Percentiles rank a stretch among this genome's conserved stretches.
Conservation (phyloP, 2,113 vertebrate species). For the Indicator indicator region DNA sequence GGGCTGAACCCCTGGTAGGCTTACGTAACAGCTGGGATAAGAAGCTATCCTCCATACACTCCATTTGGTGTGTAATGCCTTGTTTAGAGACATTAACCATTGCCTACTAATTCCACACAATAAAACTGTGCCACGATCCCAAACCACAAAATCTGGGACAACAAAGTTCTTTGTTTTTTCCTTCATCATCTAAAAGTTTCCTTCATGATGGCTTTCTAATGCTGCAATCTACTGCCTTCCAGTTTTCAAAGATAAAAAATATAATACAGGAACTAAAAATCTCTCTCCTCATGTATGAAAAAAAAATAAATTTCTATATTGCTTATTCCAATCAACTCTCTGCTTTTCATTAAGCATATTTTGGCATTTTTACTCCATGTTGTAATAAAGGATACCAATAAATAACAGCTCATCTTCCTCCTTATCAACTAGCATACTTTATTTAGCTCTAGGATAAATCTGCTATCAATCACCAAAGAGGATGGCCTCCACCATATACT, state of each 20-base stretch:
- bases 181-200: neutral
- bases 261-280: conserved; percentile 9
- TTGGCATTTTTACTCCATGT: too few relatives aligned
- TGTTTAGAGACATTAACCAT: neutral
- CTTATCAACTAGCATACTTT: too few relatives aligned
- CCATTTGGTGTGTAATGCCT: too few relatives aligned
- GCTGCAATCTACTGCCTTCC: neutral
- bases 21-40: too few relatives aligned
- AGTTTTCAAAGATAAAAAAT: neutral
- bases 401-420: too few relatives aligned
- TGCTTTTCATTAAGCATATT: neutral
- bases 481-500: too few relatives aligned
- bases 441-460: too few relatives aligned
- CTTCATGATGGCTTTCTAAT: neutral
- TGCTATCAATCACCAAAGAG: too few relatives aligned
- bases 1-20: too few relatives aligned
- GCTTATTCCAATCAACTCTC: neutral
- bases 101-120: neutral
- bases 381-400: too few relatives aligned
- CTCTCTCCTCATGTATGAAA: neutral
- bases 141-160: neutral
- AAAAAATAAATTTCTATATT: conserved; percentile 11
- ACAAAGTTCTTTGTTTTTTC: neutral
- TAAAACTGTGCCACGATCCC: neutral
- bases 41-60: too few relatives aligned